A percentile compares a stretch with the other conserved stretches of the same genome.
These are phyloP conservation scores for Drosophila insularis DNA, from an alignment of 1,140 invertebrate species.

Conservation along the genomic window DNA sequence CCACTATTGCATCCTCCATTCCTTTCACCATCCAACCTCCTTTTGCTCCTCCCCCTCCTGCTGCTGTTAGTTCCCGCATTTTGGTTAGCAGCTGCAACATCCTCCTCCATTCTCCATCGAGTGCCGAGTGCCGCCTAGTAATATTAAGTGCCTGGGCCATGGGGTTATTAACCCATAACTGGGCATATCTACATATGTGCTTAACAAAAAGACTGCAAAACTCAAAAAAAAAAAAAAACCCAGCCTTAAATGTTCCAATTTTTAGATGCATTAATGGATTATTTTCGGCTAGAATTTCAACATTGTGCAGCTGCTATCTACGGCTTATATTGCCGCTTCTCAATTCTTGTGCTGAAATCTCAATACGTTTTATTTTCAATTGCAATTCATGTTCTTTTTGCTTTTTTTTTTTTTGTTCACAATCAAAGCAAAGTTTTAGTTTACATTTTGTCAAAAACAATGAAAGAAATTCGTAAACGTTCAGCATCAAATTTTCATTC, in stretches of 20 bases:
- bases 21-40: too few species aligned
- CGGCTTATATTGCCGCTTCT: slow-evolving; percentile 16
- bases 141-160: slow-evolving; percentile 64
- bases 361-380: slow-evolving; percentile 6
- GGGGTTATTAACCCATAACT: slow-evolving; percentile 74
- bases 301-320: slow-evolving; percentile 17
- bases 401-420: too few species aligned
- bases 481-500: not conserved
- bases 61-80: slow-evolving; percentile 25
- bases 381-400: not conserved
- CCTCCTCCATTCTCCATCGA: slow-evolving; percentile 23
- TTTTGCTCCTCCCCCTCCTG: not conserved
- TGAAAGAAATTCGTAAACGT: not conserved
- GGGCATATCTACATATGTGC: slow-evolving; percentile 64
- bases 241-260: slow-evolving; percentile 37
- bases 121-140: slow-evolving; percentile 50
- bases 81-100: slow-evolving; percentile 47
- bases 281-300: slow-evolving; percentile 36
- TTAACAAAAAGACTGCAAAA: slow-evolving; percentile 43
- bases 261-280: slow-evolving; percentile 72
- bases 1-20: slow-evolving; percentile 50
- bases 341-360: slow-evolving; percentile 6
- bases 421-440: slow-evolving; percentile 12
- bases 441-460: not conserved
- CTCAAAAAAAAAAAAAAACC: not conserved